Evolutionary conservation across 2,888 invertebrate genomes (phyloP), one percentile per base, ranked within the genome.

Genomic region (Drosophila cracens): DNA sequence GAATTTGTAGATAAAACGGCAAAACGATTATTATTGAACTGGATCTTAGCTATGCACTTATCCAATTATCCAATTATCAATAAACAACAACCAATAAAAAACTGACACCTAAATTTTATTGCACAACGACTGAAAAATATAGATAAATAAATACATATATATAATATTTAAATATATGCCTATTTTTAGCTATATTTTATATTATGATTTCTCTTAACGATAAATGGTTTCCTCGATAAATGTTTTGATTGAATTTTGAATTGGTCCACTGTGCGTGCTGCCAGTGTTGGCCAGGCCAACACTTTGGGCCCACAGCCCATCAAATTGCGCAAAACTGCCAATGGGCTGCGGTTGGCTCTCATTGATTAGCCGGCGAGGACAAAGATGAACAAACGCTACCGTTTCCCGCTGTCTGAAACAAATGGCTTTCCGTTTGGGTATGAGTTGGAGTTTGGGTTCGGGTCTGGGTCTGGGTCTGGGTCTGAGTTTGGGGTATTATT

Each of bases 401-500:
- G 70, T 65, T 65, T 64, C 54, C 65, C 54, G 67, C 63, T 63
- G 70, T 34, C 57, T 72, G 52, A 51, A 57, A 63, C 73, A 57
- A 71, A 71, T 63, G 56, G 56, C 56, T 38, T 38, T 56, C 56
- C 27, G 56, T n/a, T 38, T 29, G 73, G 43, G 11, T 31, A 25
- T 31, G 43, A 25, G 27, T 53, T 1, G 31, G 49, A 40, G 31
- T 43, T n/a, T 48, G 25, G 52, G 48, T n/a, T 34, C 4, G 38
- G 43, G 31, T 36, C 4, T 31, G 21, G 46, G 29, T 33, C 31
- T 56, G 59, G 59, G 60, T 54, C 34, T 25, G 46, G 13, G 34
- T 16, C 31, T 38, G 11, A 34, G 72, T 27, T 48, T 43, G 31
- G 46, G 53, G 62, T 61, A 83, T 78, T 83, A 83, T 87, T 74